Base-by-base conservation (phyloP, 1,140 invertebrate genomes). In the Saccostrea cuccullata region DNA sequence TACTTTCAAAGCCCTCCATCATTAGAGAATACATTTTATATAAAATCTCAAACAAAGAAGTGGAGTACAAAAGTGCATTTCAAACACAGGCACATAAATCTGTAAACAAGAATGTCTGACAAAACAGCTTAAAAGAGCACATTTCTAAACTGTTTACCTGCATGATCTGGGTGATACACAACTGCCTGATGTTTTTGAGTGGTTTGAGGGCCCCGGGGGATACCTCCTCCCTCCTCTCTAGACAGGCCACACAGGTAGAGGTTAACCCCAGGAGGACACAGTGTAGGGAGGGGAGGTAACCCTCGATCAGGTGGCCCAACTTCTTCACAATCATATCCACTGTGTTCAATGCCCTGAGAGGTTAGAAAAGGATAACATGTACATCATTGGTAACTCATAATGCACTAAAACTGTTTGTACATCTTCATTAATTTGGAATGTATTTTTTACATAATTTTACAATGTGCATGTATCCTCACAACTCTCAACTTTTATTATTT, bases 321-420 rank as follows among this genome's bases (percentile, higher is more conserved):
- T 98, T 97, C 94, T 98, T 97, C n/a, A 98, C 96, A 30, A 98
- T 96, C 23, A 97, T 96, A 67, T 97, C 96, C 67, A 98, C 95
- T 8, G 98, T 95, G 94, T 97, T 97, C 0, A 98, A 94, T 9
- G 97, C 96, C 90, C 97, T 95, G 88, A 20, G 90, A 91, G 82
- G 77, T 30, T 30, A 4, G 47, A 36, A 36, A 64, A n/a, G n/a
- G 58, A 64, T 20, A 20, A 5, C 6, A 47, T 8, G 1, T 47
- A 47, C n/a, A n/a, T n/a, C n/a, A n/a, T 8, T 47, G 47, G 9
- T 47, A 47, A 6, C 0, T 9, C 6, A 47, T 9, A 47, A 47
- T 47, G 6, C 47, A 47, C 6, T 47, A 5, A 0, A 8, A 47
- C 47, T 47, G 47, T 47, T 47, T 8, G 47, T 47, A 47, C 5